Conservation (phyloP, 2,888 invertebrate genomes). For the Imbricaverruca yamaguchii region DNA sequence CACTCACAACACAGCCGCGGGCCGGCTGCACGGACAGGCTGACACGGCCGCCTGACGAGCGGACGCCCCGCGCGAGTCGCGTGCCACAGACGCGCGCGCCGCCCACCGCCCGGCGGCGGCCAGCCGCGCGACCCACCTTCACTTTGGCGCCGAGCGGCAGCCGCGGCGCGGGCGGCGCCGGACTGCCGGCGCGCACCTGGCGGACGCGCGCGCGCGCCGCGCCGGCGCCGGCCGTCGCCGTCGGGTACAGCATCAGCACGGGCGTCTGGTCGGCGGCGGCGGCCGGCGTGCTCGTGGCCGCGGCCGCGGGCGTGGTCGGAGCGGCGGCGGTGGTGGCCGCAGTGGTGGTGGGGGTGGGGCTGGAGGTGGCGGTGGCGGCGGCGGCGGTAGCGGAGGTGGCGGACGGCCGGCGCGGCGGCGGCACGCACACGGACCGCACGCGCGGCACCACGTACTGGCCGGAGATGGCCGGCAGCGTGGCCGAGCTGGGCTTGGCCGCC, state of each 20-base stretch:
- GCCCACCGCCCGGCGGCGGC: background rate
- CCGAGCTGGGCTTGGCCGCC: constrained; percentile 19
- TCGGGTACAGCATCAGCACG: constrained; percentile 15
- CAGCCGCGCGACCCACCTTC: background rate
- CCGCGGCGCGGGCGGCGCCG: background rate
- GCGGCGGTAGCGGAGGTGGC: background rate
- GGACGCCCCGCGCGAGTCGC: too few species aligned
- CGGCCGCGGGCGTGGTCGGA: background rate
- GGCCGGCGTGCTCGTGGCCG: background rate
- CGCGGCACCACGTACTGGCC: constrained; percentile 10
- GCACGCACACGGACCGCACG: background rate
- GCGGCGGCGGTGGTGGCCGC: too few species aligned
- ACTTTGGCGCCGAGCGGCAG: background rate
- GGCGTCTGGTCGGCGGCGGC: background rate
- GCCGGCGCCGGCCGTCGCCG: background rate
- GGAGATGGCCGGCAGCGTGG: constrained; percentile 8
- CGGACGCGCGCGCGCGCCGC: constrained; percentile 6
- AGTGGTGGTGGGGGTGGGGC: background rate
- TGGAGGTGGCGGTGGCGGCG: too few species aligned
- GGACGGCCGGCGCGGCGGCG: constrained; percentile 7
- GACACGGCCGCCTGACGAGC: too few species aligned
- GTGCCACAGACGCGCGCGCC: too few species aligned
- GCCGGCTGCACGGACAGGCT: too few species aligned
- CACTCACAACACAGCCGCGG: too few species aligned
- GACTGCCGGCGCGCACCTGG: constrained; percentile 3